These are phyloP conservation scores for Gastrophysa polygoni DNA, from an alignment of 2,888 invertebrate genomes.

Conservation along the genomic window DNA sequence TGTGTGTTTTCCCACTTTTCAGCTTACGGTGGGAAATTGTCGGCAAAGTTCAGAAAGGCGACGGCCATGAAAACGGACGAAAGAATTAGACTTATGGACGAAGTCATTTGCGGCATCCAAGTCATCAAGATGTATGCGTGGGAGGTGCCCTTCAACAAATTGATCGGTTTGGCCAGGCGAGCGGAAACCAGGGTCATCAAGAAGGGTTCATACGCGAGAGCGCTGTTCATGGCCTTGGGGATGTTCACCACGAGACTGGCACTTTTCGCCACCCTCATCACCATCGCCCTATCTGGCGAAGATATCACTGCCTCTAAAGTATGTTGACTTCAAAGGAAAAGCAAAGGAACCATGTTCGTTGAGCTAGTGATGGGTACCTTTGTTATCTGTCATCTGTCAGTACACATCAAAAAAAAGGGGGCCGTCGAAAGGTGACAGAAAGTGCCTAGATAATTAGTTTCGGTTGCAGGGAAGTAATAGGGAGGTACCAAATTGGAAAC, in stretches of 20 bases:
- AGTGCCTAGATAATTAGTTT: too few species aligned
- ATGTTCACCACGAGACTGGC: constrained; percentile 63
- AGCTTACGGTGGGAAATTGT: constrained; percentile 70
- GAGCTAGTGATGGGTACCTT: too few species aligned
- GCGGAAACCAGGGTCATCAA: constrained; percentile 64
- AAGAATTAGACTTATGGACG: constrained; percentile 91
- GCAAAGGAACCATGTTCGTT: too few species aligned
- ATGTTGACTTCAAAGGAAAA: too few species aligned
- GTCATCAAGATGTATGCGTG: constrained; percentile 80
- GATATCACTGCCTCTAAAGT: constrained; percentile 74
- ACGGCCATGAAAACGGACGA: constrained; percentile 88
- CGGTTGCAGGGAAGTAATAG: too few species aligned
- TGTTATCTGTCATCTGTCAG: too few species aligned
- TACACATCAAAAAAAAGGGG: too few species aligned
- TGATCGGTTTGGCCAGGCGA: constrained; percentile 64
- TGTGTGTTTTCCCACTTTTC: constrained; percentile 31
- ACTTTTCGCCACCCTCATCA: constrained; percentile 62
- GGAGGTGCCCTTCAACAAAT: constrained; percentile 72
- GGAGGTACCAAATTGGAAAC: too few species aligned
- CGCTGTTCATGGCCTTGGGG: constrained; percentile 74
- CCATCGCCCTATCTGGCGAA: constrained; percentile 71
- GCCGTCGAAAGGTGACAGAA: too few species aligned
- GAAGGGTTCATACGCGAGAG: constrained; percentile 68
- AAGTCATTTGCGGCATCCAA: constrained; percentile 91
- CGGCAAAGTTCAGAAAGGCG: constrained; percentile 70